Base-by-base conservation (phyloP, 2,113 vertebrate genomes). In the Muntiacus reevesi region DNA sequence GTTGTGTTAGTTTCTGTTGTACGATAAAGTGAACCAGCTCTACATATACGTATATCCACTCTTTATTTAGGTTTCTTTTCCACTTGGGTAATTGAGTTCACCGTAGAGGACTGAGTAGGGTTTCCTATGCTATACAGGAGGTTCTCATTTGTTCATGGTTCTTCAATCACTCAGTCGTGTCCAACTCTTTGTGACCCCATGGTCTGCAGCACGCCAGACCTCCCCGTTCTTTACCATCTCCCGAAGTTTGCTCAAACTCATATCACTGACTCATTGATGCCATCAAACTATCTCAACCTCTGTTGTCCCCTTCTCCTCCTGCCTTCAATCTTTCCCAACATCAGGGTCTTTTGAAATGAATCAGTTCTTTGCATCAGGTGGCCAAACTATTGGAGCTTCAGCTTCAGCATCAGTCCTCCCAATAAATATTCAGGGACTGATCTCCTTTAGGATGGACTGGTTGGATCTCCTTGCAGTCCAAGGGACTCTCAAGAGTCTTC, bases 1-100 rank as follows among this genome's bases (percentile, higher is more conserved):
- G 10, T 40, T 40, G 52, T 54, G n/a, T 40, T 40, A 74, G 10
- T 12, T 74, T 36, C n/a, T 3, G 0, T 2, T 23, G 11, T 23
- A 40, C 10, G 6, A 74, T 11, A 74, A 74, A 74, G n/a, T 74
- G 19, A 74, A 74, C 40, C 67, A 74, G 67, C 5, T 71, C 2
- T 36, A 36, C n/a, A 40, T 74, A 40, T 13, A 74, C 1, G 5
- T 74, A 74, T 40, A 40, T 13, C 19, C 67, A 23, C 19, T 23
- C 10, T 40, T 11, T 74, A 23, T 40, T 74, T 40, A 40, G 67
- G 67, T 74, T 71, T 74, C 67, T 74, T 23, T 74, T 19, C n/a
- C n/a, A 13, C 40, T 40, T 74, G 67, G 67, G 19, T 74, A 10
- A 74, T 40, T 74, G 12, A 13, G 10, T n/a, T 74, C 67, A 74